phyloP scores from a whole-genome alignment of 2,888 invertebrate species.

The Sceliomorpha sp. region DNA sequence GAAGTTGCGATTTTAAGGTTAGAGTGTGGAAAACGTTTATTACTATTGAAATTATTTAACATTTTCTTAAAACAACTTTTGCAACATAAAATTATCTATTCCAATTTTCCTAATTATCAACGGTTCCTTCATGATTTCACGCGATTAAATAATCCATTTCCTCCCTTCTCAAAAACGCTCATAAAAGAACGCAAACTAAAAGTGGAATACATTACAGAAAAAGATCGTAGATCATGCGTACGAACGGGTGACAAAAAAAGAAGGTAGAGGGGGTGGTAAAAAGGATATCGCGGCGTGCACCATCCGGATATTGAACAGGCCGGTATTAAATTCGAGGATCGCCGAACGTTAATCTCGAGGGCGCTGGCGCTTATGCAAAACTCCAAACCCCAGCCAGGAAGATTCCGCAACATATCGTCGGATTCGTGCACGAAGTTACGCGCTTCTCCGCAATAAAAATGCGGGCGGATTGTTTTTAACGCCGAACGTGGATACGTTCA shows the following conservation, averaged over 20 bases:
- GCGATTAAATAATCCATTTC: slow-evolving; percentile 25
- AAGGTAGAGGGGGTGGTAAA: background rate
- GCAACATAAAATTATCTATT: too few species aligned
- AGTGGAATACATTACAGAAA: slow-evolving; percentile 38
- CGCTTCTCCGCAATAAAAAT: slow-evolving; percentile 52
- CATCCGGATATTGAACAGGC: slow-evolving; percentile 50
- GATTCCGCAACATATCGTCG: slow-evolving; percentile 56
- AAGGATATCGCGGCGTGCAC: slow-evolving; percentile 17
- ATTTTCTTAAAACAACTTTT: too few species aligned
- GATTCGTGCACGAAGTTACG: slow-evolving; percentile 46
- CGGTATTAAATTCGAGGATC: slow-evolving; percentile 57
- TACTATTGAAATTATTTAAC: too few species aligned
- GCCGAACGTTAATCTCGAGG: slow-evolving; percentile 53
- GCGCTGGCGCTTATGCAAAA: slow-evolving; percentile 56
- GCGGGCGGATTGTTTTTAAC: slow-evolving; percentile 46
- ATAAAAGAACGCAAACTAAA: slow-evolving; percentile 14
- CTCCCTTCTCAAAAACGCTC: slow-evolving; percentile 18
- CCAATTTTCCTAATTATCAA: too few species aligned
- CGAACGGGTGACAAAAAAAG: slow-evolving; percentile 31
- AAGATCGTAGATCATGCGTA: slow-evolving; percentile 47
- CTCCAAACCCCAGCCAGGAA: slow-evolving; percentile 52
- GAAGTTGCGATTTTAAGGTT: too few species aligned
- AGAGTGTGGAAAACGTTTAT: too few species aligned
- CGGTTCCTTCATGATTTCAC: too few species aligned
- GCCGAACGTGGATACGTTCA: slow-evolving; percentile 47